Base-by-base conservation (phyloP, 2,888 invertebrate species). In the Torymus aiolomorphi region DNA sequence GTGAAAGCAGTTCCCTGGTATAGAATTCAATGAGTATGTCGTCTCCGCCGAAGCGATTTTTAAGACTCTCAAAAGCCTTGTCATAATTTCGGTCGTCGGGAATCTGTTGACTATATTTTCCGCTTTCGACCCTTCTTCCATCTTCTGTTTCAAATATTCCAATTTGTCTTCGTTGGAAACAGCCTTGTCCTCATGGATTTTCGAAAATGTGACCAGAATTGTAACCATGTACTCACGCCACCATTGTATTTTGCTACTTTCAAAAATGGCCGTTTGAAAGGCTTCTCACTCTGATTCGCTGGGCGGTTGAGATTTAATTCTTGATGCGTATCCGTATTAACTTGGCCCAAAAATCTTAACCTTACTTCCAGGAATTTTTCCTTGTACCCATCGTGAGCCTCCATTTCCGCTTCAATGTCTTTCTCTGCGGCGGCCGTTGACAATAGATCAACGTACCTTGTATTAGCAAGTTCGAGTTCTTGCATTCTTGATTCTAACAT, bases 151-250 rank as follows among this genome's bases (percentile, higher is more conserved):
- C 52, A 87, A 73, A 76, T 86, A 85, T 13, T 84, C 82, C 16
- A 87, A 83, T 63, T 86, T 85, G 31, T 84, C 83, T 72, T 83
- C 83, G n/a, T 80, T 59, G 18, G 67, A 16, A 51, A 83, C 16
- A 1, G 78, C 62, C 51, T 54, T 66, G 57, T 85, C 84, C n/a
- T 85, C 83, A 61, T 87, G 80, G 10, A 85, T 84, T 71, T 85
- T 85, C 73, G 24, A 69, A 85, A 86, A 52, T 85, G 85, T 1
- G 81, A 81, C 85, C 85, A 87, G 71, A 86, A 87, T 2, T 80
- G 67, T 10, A 86, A 67, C 85, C 85, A 86, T 3, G 83, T 79
- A 49, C 72, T 74, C 4, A 84, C 63, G 24, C 82, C 76, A 24
- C 85, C 85, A 70, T 74, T 80, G 76, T 84, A 87, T 77, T 85